Conservation (phyloP, 37 sponge, comb jelly and placozoan species). For the Axinella damicornis region DNA sequence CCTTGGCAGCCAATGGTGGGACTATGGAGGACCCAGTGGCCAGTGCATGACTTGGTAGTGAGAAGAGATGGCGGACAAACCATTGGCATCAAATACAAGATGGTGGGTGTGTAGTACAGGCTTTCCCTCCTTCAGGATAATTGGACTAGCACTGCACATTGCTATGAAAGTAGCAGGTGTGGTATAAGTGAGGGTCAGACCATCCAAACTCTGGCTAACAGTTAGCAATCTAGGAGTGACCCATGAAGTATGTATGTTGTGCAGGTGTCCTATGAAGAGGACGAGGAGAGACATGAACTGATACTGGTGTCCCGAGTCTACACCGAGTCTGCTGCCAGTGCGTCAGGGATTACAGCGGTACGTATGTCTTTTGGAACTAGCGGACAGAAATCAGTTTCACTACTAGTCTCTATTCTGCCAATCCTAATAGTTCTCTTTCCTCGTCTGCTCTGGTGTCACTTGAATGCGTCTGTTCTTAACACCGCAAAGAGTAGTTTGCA, state of each 20-base stretch:
- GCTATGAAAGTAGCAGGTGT: too few relatives aligned
- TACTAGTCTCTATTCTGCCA: too few relatives aligned
- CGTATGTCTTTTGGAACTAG: too few relatives aligned
- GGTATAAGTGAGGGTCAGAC: too few relatives aligned
- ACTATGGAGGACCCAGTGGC: slow-evolving; percentile 55
- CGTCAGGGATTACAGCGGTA: slow-evolving; percentile 46
- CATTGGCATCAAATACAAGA: slow-evolving; percentile 38
- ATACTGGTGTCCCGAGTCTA: slow-evolving; percentile 27
- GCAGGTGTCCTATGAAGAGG: slow-evolving; percentile 24
- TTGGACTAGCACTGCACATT: too few relatives aligned
- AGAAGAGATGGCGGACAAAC: background rate
- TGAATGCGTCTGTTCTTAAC: too few relatives aligned
- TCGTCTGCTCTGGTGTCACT: too few relatives aligned
- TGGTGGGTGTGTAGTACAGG: slow-evolving; percentile 16
- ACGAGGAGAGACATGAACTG: background rate
- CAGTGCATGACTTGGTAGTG: slow-evolving; percentile 33
- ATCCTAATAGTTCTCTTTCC: too few relatives aligned
- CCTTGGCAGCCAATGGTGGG: slow-evolving; percentile 47
- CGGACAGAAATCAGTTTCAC: background rate
- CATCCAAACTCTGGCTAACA: too few relatives aligned
- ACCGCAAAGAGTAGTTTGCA: too few relatives aligned
- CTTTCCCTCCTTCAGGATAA: too few relatives aligned
- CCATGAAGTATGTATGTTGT: background rate
- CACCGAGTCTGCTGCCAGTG: slow-evolving; percentile 15
- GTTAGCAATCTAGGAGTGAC: too few relatives aligned